Conservation (phyloP, 1,140 invertebrate genomes). For the Prorops nasuta region DNA sequence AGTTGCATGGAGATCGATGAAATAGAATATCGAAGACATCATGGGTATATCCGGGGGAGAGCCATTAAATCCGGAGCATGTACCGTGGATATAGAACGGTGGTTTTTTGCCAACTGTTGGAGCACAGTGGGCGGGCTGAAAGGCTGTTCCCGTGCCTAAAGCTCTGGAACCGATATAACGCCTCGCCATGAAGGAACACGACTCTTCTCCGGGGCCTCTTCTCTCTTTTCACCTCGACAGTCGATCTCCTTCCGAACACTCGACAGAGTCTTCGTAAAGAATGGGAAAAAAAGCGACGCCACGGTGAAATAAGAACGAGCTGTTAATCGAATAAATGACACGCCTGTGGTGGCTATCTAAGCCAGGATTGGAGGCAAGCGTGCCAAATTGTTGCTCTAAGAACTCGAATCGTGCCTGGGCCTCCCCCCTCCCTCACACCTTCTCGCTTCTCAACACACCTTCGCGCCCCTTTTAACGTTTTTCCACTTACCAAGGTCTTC, state of each 20-base stretch:
- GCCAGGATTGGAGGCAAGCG: conserved; percentile 9
- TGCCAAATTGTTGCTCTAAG: conserved; percentile 13
- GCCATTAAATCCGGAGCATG: conserved; percentile 29
- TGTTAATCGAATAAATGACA: conserved; percentile 32
- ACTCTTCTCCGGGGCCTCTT: conserved; percentile 6
- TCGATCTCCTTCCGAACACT: too few relatives aligned
- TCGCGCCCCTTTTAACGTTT: too few relatives aligned
- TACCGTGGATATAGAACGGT: conserved; percentile 19
- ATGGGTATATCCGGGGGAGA: conserved; percentile 12
- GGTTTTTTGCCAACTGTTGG: conserved; percentile 19
- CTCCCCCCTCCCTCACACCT: too few relatives aligned
- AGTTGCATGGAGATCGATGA: too few relatives aligned
- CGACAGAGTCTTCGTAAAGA: too few relatives aligned
- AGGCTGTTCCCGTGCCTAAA: conserved; percentile 24
- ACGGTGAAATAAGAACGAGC: conserved; percentile 1
- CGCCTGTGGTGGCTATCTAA: conserved; percentile 18
- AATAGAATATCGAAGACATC: too few relatives aligned
- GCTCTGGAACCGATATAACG: conserved; percentile 23
- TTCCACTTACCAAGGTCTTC: too few relatives aligned
- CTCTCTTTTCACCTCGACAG: too few relatives aligned
- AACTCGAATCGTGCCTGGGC: neutral
- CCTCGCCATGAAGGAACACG: too few relatives aligned
- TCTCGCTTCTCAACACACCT: too few relatives aligned
- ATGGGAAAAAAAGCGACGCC: neutral
- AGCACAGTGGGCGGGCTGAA: conserved; percentile 16